Conservation (phyloP, 2,888 invertebrate genomes). For the Pristionchus arcanus region DNA sequence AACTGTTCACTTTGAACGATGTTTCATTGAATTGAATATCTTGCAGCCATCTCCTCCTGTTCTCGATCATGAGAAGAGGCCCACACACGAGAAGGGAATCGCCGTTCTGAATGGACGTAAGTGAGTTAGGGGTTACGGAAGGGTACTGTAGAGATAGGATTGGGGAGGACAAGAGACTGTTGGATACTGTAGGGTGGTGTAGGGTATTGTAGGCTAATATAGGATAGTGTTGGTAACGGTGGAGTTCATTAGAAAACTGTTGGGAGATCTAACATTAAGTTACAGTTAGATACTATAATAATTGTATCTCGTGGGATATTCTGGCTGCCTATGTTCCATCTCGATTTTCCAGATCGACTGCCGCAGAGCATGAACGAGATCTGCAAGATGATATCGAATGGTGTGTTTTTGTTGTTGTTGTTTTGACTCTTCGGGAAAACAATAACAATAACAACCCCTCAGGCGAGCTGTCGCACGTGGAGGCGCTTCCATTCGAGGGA, state of each 20-base stretch:
- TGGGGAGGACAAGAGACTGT: too few relatives aligned
- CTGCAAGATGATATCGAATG: neutral
- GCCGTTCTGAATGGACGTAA: neutral
- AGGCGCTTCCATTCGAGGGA: neutral
- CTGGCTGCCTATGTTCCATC: too few relatives aligned
- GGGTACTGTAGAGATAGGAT: too few relatives aligned
- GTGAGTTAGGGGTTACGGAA: neutral
- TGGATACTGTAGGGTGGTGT: too few relatives aligned
- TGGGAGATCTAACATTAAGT: too few relatives aligned
- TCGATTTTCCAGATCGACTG: neutral
- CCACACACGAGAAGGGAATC: neutral
- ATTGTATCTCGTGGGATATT: neutral
- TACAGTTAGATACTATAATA: too few relatives aligned
- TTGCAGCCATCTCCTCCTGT: neutral
- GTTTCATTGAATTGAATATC: neutral
- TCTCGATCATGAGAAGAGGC: neutral
- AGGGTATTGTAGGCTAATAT: neutral
- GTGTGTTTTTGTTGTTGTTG: constrained; percentile 8
- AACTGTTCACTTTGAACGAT: too few relatives aligned
- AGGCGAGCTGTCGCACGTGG: constrained; percentile 19
- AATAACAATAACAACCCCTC: neutral
- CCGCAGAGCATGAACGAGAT: constrained; percentile 10
- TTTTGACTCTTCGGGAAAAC: neutral
- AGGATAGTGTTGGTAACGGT: neutral
- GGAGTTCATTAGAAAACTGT: too few relatives aligned